Evolutionary conservation across 1,140 invertebrate genomes (phyloP).

Genomic region (Homalodisca vitripennis): DNA sequence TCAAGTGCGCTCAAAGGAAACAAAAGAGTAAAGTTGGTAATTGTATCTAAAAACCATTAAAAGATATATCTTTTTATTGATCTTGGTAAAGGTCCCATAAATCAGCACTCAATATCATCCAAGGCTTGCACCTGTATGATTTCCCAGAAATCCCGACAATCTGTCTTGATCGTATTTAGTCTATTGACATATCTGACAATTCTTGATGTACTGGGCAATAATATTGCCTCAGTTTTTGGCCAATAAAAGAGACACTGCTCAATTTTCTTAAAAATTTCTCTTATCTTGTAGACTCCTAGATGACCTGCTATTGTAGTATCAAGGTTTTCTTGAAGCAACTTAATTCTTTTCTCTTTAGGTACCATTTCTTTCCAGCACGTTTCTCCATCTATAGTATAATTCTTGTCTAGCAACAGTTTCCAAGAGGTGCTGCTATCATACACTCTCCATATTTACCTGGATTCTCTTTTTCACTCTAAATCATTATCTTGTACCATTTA

Average conservation of each 20-base stretch:
- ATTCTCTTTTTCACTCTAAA: not conserved
- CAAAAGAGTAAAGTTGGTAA: no score
- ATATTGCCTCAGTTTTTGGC: not conserved
- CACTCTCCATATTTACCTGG: not conserved
- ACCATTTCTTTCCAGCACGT: not conserved
- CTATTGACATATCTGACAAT: not conserved
- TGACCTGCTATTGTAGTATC: not conserved
- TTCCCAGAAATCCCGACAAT: not conserved
- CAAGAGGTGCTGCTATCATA: not conserved
- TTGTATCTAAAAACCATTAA: no score
- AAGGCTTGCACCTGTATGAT: not conserved
- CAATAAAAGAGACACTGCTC: not conserved
- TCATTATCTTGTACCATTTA: not conserved
- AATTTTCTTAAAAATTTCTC: not conserved
- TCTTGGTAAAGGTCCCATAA: not conserved
- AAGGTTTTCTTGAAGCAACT: not conserved
- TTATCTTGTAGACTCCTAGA: not conserved
- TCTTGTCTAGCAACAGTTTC: not conserved
- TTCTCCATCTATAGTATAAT: no score
- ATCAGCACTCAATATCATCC: constrained; percentile 40
- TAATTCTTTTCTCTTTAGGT: not conserved
- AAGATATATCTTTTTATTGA: not conserved
- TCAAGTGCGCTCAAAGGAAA: no score
- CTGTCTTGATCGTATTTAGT: not conserved
- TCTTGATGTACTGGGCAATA: not conserved